Evolutionary conservation across 23 tunicate genomes (phyloP).

Genomic region (Styela clava): DNA sequence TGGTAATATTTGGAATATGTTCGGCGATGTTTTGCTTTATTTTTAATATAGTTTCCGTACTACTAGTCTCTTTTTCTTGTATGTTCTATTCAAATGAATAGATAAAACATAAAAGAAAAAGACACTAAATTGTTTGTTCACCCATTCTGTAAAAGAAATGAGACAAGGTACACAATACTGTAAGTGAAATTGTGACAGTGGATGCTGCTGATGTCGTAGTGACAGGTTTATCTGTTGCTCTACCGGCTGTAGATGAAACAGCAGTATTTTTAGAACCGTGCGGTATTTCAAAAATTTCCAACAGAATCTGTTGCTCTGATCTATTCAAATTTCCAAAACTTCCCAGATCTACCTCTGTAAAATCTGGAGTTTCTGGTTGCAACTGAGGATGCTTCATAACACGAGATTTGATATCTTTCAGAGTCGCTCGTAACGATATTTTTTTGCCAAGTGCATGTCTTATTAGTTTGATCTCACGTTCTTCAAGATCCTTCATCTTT

Average conservation of each 20-base stretch:
- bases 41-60: too few species aligned
- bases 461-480: neutral
- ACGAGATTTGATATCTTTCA: conserved; percentile 5
- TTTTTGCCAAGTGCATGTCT: neutral
- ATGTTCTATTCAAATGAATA: too few species aligned
- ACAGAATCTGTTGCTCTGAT: neutral
- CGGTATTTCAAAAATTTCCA: neutral
- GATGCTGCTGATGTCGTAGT: neutral
- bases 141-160: neutral
- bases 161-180: neutral
- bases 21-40: too few species aligned
- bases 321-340: neutral
- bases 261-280: neutral
- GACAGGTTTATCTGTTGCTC: conserved; percentile 1
- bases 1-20: too few species aligned
- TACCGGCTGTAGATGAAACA: too few species aligned
- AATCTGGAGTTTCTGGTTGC: neutral
- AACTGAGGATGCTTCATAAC: conserved; percentile 6
- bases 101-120: too few species aligned
- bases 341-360: neutral
- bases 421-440: neutral
- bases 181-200: neutral
- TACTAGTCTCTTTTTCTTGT: too few species aligned
- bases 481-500: neutral
- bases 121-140: neutral